phyloP scores from a whole-genome alignment of 1,140 invertebrate genomes.

The Hetaerina americana region DNA sequence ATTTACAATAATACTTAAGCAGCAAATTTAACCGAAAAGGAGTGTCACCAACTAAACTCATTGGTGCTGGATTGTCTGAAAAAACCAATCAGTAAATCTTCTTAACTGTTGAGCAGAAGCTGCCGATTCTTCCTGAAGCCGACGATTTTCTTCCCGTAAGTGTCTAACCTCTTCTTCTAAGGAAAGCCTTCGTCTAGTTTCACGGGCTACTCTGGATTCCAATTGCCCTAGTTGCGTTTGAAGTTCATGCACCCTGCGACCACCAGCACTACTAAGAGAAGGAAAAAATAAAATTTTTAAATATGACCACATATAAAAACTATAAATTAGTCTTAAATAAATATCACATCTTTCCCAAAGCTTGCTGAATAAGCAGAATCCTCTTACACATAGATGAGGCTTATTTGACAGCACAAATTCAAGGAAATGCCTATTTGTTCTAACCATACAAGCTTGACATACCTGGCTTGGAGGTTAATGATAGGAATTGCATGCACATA shows the following conservation, averaged over 20 bases:
- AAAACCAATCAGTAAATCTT: conserved; percentile 88
- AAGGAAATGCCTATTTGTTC: too few relatives aligned
- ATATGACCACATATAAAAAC: background rate
- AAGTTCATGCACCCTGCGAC: conserved; percentile 35
- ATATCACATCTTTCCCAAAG: background rate
- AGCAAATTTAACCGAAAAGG: too few relatives aligned
- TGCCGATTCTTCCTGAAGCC: conserved; percentile 76
- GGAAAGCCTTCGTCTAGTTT: conserved; percentile 43
- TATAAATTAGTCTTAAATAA: background rate
- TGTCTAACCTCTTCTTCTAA: conserved; percentile 56
- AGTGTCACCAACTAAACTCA: too few relatives aligned
- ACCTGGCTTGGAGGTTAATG: too few relatives aligned
- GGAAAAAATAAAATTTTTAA: too few relatives aligned
- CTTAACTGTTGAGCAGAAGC: conserved; percentile 76
- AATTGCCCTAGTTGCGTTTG: conserved; percentile 47
- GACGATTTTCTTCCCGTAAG: conserved; percentile 68
- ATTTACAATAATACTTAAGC: too few relatives aligned
- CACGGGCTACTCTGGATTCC: conserved; percentile 45
- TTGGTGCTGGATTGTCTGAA: conserved; percentile 68
- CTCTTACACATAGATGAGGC: too few relatives aligned
- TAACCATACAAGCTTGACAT: too few relatives aligned
- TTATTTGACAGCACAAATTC: too few relatives aligned
- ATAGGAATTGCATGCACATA: too few relatives aligned
- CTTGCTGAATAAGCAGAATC: too few relatives aligned
- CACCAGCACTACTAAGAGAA: conserved; percentile 9